Percentiles rank a stretch among this genome's conserved stretches.
Conservation (phyloP, 30 jellyfish, hydroid and myxozoan species). For the Aurelia aurita region DNA sequence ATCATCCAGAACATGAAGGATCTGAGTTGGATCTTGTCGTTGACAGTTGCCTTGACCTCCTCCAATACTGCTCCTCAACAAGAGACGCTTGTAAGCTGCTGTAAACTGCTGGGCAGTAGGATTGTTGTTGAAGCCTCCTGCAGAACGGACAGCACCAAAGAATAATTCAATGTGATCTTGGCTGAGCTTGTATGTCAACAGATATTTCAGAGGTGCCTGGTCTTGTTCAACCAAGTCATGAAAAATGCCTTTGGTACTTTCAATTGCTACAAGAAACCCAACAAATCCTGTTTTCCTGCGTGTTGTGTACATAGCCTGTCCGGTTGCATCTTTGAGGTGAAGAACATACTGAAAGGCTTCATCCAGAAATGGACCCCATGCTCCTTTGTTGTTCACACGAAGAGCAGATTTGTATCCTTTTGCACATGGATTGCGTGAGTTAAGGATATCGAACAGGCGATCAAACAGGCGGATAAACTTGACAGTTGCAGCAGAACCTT, state of each 20-base stretch:
- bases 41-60: conserved; percentile 66
- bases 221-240: conserved; percentile 61
- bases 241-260: conserved; percentile 50
- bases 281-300: conserved; percentile 76
- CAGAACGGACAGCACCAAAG: no score
- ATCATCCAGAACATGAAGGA: conserved; percentile 49
- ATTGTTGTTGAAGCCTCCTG: no score
- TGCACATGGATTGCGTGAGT: conserved; percentile 83
- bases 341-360: conserved; percentile 41
- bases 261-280: conserved; percentile 76
- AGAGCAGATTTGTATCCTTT: conserved; percentile 79
- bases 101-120: no score
- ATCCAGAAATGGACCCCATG: conserved; percentile 65
- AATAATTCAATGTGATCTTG: conserved; percentile 84
- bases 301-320: conserved; percentile 37
- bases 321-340: conserved; percentile 46
- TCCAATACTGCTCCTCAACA: conserved; percentile 40
- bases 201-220: conserved; percentile 45
- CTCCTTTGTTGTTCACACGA: conserved; percentile 35
- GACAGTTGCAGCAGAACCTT: no score
- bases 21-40: conserved; percentile 52
- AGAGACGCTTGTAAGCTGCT: no score
- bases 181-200: conserved; percentile 64
- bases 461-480: conserved; percentile 62
- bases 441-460: conserved; percentile 72